Percentiles rank a stretch among this genome's conserved stretches.
phyloP scores from a whole-genome alignment of 2,113 vertebrate genomes.

The Python bivittatus region DNA sequence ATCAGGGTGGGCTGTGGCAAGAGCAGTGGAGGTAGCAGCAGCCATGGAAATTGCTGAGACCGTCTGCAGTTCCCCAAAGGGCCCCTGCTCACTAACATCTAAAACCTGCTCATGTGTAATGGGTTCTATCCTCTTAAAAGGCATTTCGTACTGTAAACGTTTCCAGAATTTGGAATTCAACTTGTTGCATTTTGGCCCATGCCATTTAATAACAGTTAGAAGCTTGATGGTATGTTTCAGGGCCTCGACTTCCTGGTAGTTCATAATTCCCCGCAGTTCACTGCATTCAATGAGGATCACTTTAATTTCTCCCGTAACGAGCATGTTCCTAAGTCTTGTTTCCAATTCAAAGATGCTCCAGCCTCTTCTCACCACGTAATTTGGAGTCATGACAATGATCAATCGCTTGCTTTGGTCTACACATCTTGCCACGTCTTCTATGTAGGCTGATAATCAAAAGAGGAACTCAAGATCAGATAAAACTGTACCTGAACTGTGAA shows the following conservation, averaged over 20 bases:
- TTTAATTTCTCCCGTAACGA: constrained; percentile 95
- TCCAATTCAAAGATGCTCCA: constrained; percentile 99
- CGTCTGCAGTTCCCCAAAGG: constrained; percentile 97
- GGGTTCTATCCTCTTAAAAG: constrained; percentile 94
- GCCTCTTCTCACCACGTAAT: constrained; percentile 94
- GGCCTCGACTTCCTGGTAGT: constrained; percentile 99
- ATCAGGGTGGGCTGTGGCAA: constrained; percentile 96
- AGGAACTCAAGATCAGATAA: constrained; percentile 47
- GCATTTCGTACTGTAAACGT: constrained; percentile 99
- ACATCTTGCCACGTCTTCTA: constrained; percentile 97
- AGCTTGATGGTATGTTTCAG: constrained; percentile 98
- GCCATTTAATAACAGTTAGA: constrained; percentile 98
- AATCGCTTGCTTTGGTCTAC: constrained; percentile 98
- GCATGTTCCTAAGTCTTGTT: constrained; percentile 95
- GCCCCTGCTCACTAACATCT: constrained; percentile 95
- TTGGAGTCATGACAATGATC: constrained; percentile 98
- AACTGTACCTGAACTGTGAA: neutral
- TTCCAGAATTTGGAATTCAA: constrained; percentile 99
- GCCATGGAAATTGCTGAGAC: constrained; percentile 98
- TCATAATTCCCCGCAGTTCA: constrained; percentile 96
- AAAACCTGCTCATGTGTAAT: constrained; percentile 91
- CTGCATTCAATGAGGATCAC: constrained; percentile 98
- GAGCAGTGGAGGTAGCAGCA: constrained; percentile 94
- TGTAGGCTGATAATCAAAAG: constrained; percentile 86
- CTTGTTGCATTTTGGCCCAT: constrained; percentile 95